Conservation (phyloP, 64 coral and sea anemone genomes). For the Stylophora pistillata region DNA sequence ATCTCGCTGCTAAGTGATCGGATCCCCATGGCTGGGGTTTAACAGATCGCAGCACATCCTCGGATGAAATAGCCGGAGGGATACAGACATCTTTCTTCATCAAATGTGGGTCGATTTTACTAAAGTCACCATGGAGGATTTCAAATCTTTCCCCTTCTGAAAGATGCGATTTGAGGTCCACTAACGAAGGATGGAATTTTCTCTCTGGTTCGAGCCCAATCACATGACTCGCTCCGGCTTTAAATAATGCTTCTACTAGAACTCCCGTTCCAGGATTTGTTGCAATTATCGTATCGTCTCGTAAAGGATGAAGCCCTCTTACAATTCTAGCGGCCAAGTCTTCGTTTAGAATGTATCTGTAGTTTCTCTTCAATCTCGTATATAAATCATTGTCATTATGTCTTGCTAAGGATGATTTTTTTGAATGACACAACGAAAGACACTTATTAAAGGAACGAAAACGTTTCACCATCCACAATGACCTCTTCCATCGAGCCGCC, state of each 20-base stretch:
- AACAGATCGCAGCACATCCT: slow-evolving; percentile 68
- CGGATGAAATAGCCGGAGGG: slow-evolving; percentile 75
- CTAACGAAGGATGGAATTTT: slow-evolving; percentile 57
- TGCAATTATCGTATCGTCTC: slow-evolving; percentile 50
- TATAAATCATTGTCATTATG: slow-evolving; percentile 44
- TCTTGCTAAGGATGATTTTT: slow-evolving; percentile 17
- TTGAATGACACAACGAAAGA: neutral
- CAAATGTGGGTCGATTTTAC: slow-evolving; percentile 83
- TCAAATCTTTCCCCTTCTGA: slow-evolving; percentile 32
- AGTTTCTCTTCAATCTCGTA: slow-evolving; percentile 46
- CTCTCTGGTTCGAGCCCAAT: slow-evolving; percentile 87
- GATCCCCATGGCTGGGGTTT: slow-evolving; percentile 62
- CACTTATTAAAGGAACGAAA: neutral
- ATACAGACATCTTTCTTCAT: slow-evolving; percentile 47
- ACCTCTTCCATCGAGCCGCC: slow-evolving; percentile 46
- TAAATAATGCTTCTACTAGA: slow-evolving; percentile 55
- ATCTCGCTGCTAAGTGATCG: slow-evolving; percentile 64
- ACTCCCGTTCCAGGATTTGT: slow-evolving; percentile 73
- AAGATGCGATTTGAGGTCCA: slow-evolving; percentile 48
- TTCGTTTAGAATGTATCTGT: slow-evolving; percentile 75
- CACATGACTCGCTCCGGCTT: slow-evolving; percentile 68
- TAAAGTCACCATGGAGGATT: slow-evolving; percentile 77
- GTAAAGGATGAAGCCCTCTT: slow-evolving; percentile 46
- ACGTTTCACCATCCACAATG: neutral
- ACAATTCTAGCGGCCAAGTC: slow-evolving; percentile 59